Conservation (phyloP, 2,888 invertebrate genomes). For the Lysandra coridon region DNA sequence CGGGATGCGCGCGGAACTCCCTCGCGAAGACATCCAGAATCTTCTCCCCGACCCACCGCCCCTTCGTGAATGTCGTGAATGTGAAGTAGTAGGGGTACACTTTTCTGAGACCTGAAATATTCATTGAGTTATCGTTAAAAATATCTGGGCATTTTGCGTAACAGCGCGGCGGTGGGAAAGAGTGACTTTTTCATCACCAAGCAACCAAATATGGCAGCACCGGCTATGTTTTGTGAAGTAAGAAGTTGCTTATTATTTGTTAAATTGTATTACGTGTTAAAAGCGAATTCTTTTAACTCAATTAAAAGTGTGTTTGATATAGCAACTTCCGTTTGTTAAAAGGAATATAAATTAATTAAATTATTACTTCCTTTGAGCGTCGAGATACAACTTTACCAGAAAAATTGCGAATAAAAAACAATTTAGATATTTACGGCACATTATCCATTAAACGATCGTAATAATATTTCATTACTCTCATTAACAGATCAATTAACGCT, state of each 20-base stretch:
- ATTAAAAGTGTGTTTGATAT: no score
- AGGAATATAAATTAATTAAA: neutral
- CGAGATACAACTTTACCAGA: neutral
- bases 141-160: neutral
- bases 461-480: conserved; percentile 14
- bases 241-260: no score
- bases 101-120: conserved; percentile 90
- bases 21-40: conserved; percentile 95
- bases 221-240: neutral
- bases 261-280: no score
- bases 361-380: neutral
- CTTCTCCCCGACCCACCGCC: conserved; percentile 96
- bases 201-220: neutral
- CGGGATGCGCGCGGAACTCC: conserved; percentile 96
- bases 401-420: neutral
- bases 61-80: conserved; percentile 97
- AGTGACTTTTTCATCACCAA: no score
- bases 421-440: conserved; percentile 4
- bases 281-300: no score
- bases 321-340: no score
- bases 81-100: conserved; percentile 98
- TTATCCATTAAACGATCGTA: neutral
- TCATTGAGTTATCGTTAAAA: conserved; percentile 11
- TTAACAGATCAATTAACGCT: conserved; percentile 12
- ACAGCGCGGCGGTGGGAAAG: neutral